Conservation (phyloP, 1,140 invertebrate genomes). For the Archivesica marissinica region DNA sequence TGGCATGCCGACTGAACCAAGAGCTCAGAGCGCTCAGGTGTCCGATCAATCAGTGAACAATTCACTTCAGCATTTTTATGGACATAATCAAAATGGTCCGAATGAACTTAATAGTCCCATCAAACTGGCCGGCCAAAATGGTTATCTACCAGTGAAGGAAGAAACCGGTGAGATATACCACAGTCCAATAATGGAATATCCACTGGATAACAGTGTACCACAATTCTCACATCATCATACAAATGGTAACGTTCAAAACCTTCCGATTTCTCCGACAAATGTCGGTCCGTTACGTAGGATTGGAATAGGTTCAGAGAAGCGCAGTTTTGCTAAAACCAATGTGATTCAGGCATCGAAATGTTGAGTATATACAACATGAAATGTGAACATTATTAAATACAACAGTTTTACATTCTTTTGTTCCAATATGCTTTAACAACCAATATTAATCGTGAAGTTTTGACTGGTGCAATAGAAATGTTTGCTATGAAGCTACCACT, state of each 20-base stretch:
- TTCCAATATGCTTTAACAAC: too few species aligned
- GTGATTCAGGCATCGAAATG: conserved; percentile 71
- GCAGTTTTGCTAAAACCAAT: conserved; percentile 62
- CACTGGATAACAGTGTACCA: background rate
- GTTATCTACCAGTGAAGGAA: background rate
- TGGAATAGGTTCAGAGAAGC: conserved; percentile 54
- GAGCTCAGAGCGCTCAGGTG: background rate
- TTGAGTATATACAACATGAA: too few species aligned
- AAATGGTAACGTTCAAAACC: conserved; percentile 1
- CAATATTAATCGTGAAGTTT: too few species aligned
- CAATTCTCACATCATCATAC: background rate
- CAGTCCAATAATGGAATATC: background rate
- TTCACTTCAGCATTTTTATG: background rate
- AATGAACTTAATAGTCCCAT: background rate
- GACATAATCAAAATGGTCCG: background rate
- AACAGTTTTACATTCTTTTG: too few species aligned
- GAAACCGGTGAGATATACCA: background rate
- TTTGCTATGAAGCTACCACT: too few species aligned
- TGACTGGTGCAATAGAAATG: too few species aligned
- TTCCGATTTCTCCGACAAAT: background rate
- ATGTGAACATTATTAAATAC: too few species aligned
- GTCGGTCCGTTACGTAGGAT: conserved; percentile 4
- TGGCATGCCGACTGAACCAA: background rate
- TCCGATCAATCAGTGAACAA: background rate
- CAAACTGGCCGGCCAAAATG: conserved; percentile 2